phyloP scores from a whole-genome alignment of 2,797 vertebrate species.

The Pseudochaenichthys georgianus region DNA sequence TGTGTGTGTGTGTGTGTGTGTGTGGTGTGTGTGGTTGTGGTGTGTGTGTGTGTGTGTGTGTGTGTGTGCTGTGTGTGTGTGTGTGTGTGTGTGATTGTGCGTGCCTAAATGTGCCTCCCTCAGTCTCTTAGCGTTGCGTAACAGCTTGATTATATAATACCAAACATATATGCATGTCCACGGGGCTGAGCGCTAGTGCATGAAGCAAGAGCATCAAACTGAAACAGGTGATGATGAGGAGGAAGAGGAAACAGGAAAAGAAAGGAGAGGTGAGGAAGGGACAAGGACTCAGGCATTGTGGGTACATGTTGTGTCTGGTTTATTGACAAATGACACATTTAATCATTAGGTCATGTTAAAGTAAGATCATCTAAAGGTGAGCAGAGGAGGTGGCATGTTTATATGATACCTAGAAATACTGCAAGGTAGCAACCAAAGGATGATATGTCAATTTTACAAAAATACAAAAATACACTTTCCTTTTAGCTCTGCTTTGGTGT shows the following conservation, averaged over 20 bases:
- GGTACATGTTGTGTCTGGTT: conserved; percentile 15
- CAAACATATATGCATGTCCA: conserved; percentile 81
- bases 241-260: conserved; percentile 13
- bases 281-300: neutral
- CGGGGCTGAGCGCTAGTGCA: conserved; percentile 67
- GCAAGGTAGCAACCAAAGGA: no score
- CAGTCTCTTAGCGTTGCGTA: conserved; percentile 75
- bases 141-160: conserved; percentile 84
- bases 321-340: conserved; percentile 7
- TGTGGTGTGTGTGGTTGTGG: no score
- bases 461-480: no score
- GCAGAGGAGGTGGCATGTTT: neutral
- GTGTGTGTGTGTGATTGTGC: conserved; percentile 35
- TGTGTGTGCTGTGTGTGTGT: conserved; percentile 39
- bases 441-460: no score
- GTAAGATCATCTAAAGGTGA: conserved; percentile 10
- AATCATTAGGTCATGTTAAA: conserved; percentile 10
- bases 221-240: conserved; percentile 11
- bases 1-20: conserved; percentile 42
- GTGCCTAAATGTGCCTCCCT: conserved; percentile 57
- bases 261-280: conserved; percentile 24
- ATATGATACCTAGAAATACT: neutral
- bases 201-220: conserved; percentile 65
- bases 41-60: conserved; percentile 19
- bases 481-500: no score